phyloP scores from a whole-genome alignment of 1,140 invertebrate genomes.

The Pararge aegeria region DNA sequence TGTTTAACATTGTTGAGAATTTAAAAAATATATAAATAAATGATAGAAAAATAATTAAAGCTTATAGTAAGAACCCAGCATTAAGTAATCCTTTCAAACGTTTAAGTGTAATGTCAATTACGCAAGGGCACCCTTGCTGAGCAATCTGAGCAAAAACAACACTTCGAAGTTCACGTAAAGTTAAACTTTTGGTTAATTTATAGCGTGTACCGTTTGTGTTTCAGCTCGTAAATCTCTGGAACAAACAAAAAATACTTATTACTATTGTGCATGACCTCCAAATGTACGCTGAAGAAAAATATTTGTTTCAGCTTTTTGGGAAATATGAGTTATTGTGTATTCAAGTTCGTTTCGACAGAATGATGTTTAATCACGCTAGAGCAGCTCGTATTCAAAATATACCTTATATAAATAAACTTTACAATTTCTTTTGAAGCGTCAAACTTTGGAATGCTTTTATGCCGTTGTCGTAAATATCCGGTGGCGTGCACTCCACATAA shows the following conservation, averaged over 20 bases:
- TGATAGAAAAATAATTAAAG: too few species aligned
- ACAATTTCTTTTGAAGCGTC: not conserved
- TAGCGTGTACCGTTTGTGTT: not conserved
- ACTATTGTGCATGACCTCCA: not conserved
- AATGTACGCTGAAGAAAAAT: not conserved
- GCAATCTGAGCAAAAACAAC: not conserved
- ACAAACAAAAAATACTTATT: not conserved
- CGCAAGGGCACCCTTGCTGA: not conserved
- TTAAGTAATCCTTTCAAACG: too few species aligned
- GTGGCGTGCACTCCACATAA: too few species aligned
- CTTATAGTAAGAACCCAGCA: too few species aligned
- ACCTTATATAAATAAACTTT: not conserved
- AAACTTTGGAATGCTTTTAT: not conserved
- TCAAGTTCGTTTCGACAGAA: not conserved
- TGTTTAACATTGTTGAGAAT: too few species aligned
- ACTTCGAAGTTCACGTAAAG: not conserved
- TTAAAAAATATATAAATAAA: too few species aligned
- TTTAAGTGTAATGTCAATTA: not conserved
- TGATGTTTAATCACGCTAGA: not conserved
- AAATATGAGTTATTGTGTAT: not conserved
- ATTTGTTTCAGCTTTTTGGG: not conserved
- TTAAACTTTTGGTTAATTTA: not conserved
- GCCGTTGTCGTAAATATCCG: not conserved
- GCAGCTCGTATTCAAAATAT: not conserved
- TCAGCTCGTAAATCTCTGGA: not conserved